These are phyloP conservation scores for Pangasius macronema DNA, from an alignment of 2,797 vertebrate genomes.

Conservation along the genomic window DNA sequence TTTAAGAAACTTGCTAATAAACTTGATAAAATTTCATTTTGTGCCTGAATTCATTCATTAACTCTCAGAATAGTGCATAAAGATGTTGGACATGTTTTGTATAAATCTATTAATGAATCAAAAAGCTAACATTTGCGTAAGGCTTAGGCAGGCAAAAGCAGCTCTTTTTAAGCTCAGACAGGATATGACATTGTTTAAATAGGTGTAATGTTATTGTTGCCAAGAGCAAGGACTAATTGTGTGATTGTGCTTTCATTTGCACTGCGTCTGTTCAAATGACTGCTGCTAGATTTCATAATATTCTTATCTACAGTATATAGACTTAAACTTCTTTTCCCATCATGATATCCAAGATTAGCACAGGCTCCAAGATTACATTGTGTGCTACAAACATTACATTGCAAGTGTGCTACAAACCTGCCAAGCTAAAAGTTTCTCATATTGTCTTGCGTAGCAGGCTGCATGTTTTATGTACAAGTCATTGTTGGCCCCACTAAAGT, in stretches of 20 bases:
- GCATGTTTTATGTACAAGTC: neutral
- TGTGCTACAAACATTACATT: neutral
- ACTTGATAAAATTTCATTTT: neutral
- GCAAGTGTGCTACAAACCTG: neutral
- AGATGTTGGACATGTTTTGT: neutral
- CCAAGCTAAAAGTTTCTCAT: neutral
- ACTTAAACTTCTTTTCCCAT: slow-evolving; percentile 11
- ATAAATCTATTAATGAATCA: neutral
- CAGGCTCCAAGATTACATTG: slow-evolving; percentile 5
- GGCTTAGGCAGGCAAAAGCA: neutral
- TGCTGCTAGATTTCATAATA: slow-evolving; percentile 25
- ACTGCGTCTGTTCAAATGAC: neutral
- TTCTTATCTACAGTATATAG: neutral
- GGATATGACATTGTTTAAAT: neutral
- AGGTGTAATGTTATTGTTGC: slow-evolving; percentile 3
- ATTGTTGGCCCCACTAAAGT: neutral
- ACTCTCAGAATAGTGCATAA: neutral
- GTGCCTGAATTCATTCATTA: neutral
- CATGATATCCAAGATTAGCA: slow-evolving; percentile 5
- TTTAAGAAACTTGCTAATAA: neutral
- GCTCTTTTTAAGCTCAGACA: neutral
- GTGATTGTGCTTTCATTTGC: slow-evolving; percentile 3
- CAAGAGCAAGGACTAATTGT: neutral
- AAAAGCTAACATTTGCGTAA: neutral
- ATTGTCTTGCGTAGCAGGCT: neutral